phyloP scores from a whole-genome alignment of 2,113 vertebrate genomes.

The Strix aluco region DNA sequence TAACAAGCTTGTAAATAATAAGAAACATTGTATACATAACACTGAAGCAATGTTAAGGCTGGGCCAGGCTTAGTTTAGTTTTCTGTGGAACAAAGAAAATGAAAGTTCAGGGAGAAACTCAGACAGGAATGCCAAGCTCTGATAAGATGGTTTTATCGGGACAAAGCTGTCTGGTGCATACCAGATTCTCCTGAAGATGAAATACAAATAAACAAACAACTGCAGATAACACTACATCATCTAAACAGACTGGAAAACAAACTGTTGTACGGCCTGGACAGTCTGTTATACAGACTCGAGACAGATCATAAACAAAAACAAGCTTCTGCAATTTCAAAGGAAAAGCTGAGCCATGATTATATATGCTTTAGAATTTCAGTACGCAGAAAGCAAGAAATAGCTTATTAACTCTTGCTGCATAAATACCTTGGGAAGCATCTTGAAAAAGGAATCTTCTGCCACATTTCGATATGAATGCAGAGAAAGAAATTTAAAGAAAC shows the following conservation, averaged over 20 bases:
- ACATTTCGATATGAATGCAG: background rate
- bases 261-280: constrained; percentile 45
- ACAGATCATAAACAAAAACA: constrained; percentile 48
- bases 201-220: constrained; percentile 64
- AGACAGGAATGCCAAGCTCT: constrained; percentile 6
- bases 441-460: background rate
- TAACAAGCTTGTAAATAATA: background rate
- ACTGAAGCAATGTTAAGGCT: background rate
- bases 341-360: constrained; percentile 8
- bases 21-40: background rate
- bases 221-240: constrained; percentile 25
- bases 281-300: constrained; percentile 28
- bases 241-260: constrained; percentile 60
- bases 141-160: constrained; percentile 48
- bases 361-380: background rate
- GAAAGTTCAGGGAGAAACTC: background rate
- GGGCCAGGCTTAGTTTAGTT: background rate
- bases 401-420: background rate
- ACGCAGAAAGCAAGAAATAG: background rate
- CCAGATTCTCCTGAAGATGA: constrained; percentile 51
- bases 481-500: background rate
- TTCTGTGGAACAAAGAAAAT: constrained; percentile 1
- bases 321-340: constrained; percentile 22
- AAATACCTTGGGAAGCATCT: background rate
- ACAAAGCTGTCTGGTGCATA: constrained; percentile 35